Evolutionary conservation across 2,888 invertebrate genomes (phyloP), one percentile per base, ranked within the genome.

Genomic region (Mythimna albipuncta): DNA sequence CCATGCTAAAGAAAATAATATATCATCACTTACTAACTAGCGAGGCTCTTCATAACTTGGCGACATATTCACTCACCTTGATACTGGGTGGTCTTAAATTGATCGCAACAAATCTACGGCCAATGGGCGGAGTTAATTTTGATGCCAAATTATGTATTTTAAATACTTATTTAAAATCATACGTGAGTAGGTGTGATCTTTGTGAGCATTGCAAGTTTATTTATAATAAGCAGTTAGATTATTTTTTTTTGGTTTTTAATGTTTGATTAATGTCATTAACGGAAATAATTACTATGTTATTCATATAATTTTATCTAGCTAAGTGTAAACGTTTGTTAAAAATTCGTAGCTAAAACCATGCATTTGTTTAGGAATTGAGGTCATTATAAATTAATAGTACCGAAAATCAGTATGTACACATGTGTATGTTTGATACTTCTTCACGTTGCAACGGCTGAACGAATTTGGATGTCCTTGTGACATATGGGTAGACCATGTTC

Each of bases 31-130:
- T 59, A 52, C 68, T 70, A 41, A 68, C 13, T 38, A 50, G 35
- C 41, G 19, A 32, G n/a, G 19, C 75, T 77, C 70, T 71, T 81
- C 79, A 73, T 69, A 75, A 69, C 54, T 47, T 61, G 70, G 85
- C 88, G 90, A 91, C 89, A 89, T 87, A 89, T 87, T 74, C 75
- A 73, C 80, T 85, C 72, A 67, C 83, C 84, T 85, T 83, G 81
- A 77, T 83, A 77, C 78, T 84, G 88, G 89, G 89, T 87, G 91
- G 89, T 88, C 90, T 41, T 58, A 82, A 82, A 87, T 85, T 75
- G 77, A 67, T 68, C 57, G 19, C 58, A 58, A 66, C 74, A 59
- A 41, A 79, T 75, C 78, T 79, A 77, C 72, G 38, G 61, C 57
- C 26, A 61, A 61, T 71, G 69, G 81, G 77, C 78, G 79, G 65